These are phyloP conservation scores for Calycopis cecrops DNA, from an alignment of 1,140 invertebrate genomes.

Conservation along the genomic window DNA sequence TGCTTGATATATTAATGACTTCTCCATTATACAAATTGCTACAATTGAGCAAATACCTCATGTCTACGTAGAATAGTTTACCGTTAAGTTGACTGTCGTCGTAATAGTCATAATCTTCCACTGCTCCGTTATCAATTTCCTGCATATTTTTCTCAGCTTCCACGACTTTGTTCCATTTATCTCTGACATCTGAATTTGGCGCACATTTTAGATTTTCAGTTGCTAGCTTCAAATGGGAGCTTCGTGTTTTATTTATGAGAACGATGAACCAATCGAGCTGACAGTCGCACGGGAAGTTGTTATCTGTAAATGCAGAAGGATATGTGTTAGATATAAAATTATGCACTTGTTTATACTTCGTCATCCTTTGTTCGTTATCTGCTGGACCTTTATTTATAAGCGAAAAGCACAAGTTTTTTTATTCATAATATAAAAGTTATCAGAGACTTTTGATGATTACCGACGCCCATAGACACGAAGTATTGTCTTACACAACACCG, in stretches of 20 bases:
- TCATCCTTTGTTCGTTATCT: no score
- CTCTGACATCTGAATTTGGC: constrained; percentile 42
- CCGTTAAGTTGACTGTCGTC: constrained; percentile 59
- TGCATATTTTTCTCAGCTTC: constrained; percentile 41
- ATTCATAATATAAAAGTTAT: no score
- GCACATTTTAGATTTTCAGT: constrained; percentile 60
- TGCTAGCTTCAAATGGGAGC: constrained; percentile 38
- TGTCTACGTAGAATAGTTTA: constrained; percentile 57
- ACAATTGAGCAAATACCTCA: constrained; percentile 56
- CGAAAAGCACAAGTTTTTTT: no score
- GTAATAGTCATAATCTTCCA: constrained; percentile 59
- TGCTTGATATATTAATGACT: background rate
- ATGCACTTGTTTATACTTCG: no score
- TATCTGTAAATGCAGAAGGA: constrained; percentile 40
- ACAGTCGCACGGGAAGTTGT: constrained; percentile 58
- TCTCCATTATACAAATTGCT: constrained; percentile 18
- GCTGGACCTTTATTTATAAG: no score
- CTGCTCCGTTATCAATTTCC: constrained; percentile 30
- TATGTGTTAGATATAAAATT: no score
- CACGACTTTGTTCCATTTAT: constrained; percentile 42
- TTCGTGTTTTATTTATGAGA: constrained; percentile 52
- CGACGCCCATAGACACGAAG: no score
- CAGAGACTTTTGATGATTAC: no score
- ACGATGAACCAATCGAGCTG: constrained; percentile 54
- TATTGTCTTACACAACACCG: no score